Conservation (phyloP, 2,888 invertebrate species). For the Macroteleia sp. region DNA sequence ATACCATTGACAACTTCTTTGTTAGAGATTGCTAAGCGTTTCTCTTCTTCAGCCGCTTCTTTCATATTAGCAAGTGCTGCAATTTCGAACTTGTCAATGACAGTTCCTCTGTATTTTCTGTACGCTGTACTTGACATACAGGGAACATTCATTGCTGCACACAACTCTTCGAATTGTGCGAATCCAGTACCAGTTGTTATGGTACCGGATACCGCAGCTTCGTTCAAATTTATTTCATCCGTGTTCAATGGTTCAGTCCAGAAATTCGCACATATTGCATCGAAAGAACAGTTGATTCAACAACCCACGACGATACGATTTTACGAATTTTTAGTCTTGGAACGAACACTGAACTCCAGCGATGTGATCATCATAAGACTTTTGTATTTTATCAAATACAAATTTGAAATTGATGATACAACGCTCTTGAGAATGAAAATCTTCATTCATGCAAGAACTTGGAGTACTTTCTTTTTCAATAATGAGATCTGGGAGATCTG, state of each 20-base stretch:
- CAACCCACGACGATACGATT: no score
- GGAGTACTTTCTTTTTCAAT: no score
- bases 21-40: constrained; percentile 38
- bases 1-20: constrained; percentile 32
- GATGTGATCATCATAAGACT: no score
- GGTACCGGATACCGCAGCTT: constrained; percentile 15
- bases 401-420: no score
- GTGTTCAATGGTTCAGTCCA: constrained; percentile 21
- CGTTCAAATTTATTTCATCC: not conserved
- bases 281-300: constrained; percentile 6
- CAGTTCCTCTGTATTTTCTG: constrained; percentile 5
- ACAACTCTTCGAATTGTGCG: constrained; percentile 25
- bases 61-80: constrained; percentile 31
- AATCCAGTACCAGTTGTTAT: constrained; percentile 19
- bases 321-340: no score
- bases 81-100: not conserved
- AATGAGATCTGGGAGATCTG: no score
- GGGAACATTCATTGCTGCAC: not conserved
- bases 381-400: no score
- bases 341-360: no score
- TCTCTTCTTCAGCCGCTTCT: constrained; percentile 43
- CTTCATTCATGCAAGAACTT: no score
- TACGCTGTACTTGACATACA: constrained; percentile 9
- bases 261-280: constrained; percentile 17
- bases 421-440: no score